Conservation (phyloP, 2,797 vertebrate genomes). For the Sebastiscus tertius region DNA sequence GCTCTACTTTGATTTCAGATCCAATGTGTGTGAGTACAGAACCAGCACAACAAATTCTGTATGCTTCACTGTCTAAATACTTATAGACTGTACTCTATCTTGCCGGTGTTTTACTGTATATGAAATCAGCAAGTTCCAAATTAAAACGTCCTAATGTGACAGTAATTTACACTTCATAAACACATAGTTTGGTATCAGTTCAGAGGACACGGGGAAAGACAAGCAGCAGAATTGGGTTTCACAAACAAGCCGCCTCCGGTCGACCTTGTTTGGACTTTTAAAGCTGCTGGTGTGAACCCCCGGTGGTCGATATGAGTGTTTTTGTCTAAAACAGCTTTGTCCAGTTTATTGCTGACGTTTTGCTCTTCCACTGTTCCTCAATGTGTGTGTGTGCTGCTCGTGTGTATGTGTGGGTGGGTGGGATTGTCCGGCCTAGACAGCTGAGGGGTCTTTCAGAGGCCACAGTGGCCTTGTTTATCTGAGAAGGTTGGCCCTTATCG, state of each 20-base stretch:
- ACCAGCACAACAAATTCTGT: background rate
- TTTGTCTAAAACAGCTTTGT: constrained; percentile 78
- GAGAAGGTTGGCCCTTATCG: constrained; percentile 79
- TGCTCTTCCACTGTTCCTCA: constrained; percentile 40
- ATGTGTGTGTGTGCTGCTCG: constrained; percentile 15
- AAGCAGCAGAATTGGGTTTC: constrained; percentile 48
- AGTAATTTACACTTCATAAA: constrained; percentile 30
- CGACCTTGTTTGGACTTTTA: constrained; percentile 68
- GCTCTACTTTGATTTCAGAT: background rate
- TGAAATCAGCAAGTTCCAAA: background rate
- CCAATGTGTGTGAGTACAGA: background rate
- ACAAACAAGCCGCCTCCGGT: constrained; percentile 51
- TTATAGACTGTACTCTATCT: background rate
- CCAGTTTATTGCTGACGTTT: constrained; percentile 75
- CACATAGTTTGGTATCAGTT: constrained; percentile 20
- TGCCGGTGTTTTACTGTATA: background rate
- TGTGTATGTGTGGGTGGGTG: constrained; percentile 58
- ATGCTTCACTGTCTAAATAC: background rate
- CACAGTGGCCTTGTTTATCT: constrained; percentile 81
- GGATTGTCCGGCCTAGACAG: constrained; percentile 70
- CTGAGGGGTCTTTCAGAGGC: constrained; percentile 76
- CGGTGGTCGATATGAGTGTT: constrained; percentile 72
- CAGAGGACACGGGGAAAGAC: constrained; percentile 44
- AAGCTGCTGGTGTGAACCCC: constrained; percentile 66
- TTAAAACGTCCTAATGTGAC: constrained; percentile 1